A percentile compares a stretch with the other conserved stretches of the same genome.
Evolutionary conservation across 2,888 invertebrate genomes (phyloP).

Genomic region (Pyrochroa serraticornis): DNA sequence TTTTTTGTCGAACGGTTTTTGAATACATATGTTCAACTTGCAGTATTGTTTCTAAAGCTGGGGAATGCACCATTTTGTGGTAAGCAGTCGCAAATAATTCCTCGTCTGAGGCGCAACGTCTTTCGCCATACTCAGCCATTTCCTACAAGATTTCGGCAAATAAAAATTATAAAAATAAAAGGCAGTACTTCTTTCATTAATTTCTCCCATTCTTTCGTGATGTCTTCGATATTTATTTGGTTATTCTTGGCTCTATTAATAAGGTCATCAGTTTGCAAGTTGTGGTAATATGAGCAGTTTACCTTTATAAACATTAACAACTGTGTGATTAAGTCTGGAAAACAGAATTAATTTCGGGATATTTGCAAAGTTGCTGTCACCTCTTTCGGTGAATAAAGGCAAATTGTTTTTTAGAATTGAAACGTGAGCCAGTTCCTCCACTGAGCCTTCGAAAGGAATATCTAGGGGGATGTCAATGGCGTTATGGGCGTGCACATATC

Average conservation of each 20-base stretch:
- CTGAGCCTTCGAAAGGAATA: slow-evolving; percentile 48
- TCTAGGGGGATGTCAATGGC: slow-evolving; percentile 41
- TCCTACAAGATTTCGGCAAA: slow-evolving; percentile 61
- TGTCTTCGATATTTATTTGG: slow-evolving; percentile 72
- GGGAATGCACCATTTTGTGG: slow-evolving; percentile 69
- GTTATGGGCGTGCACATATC: slow-evolving; percentile 39
- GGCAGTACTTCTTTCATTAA: slow-evolving; percentile 68
- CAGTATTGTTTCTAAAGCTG: slow-evolving; percentile 83
- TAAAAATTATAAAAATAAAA: slow-evolving; percentile 3
- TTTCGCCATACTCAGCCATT: slow-evolving; percentile 82
- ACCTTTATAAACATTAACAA: slow-evolving; percentile 64
- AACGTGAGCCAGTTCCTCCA: slow-evolving; percentile 50
- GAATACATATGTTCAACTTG: slow-evolving; percentile 89
- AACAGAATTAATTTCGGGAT: neutral
- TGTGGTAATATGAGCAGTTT: slow-evolving; percentile 72
- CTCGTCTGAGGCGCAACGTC: slow-evolving; percentile 81
- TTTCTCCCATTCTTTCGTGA: slow-evolving; percentile 81
- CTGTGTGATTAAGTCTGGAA: slow-evolving; percentile 23
- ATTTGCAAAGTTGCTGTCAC: slow-evolving; percentile 33
- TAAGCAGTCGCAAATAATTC: slow-evolving; percentile 87
- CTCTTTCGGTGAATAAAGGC: slow-evolving; percentile 55
- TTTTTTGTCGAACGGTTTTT: slow-evolving; percentile 75
- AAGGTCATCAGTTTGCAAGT: slow-evolving; percentile 67
- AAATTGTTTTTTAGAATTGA: slow-evolving; percentile 46
- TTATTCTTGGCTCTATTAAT: slow-evolving; percentile 68